Evolutionary conservation across 2,797 vertebrate genomes (phyloP).

Genomic region (Florisuga fusca): DNA sequence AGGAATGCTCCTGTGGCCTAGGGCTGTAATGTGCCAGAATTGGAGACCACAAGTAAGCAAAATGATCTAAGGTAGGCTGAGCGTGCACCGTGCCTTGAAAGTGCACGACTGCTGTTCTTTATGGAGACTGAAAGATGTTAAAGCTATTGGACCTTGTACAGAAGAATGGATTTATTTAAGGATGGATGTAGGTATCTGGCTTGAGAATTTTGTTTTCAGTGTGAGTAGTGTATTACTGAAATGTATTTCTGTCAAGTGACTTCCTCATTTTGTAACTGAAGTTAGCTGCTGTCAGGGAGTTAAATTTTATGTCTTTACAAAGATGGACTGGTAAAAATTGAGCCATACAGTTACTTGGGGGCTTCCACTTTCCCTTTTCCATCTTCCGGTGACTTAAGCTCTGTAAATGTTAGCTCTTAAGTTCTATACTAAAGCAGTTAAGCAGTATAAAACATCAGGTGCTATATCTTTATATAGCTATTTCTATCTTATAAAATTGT

Average conservation of each 20-base stretch:
- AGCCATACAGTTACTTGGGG: not conserved
- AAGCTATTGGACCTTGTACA: not conserved
- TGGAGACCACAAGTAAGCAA: not conserved
- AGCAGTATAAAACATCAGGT: not conserved
- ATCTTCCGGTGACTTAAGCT: not conserved
- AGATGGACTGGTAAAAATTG: not conserved
- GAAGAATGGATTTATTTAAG: accelerated
- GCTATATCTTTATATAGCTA: not conserved
- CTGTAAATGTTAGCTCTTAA: not conserved
- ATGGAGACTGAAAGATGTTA: not conserved
- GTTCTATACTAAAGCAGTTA: not conserved
- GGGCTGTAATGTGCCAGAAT: not conserved
- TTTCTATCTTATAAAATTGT: not conserved
- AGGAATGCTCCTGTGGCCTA: not conserved
- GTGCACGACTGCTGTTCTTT: not conserved
- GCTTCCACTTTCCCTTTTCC: not conserved
- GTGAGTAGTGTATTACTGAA: not conserved
- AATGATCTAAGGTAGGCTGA: accelerated
- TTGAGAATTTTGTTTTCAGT: not conserved
- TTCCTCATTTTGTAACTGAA: not conserved
- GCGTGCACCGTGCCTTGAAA: not conserved
- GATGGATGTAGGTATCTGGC: not conserved
- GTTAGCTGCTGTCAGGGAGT: not conserved
- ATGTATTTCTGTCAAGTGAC: not conserved
- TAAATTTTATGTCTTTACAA: not conserved